Conservation (phyloP, 2,797 vertebrate species). For the Esox lucius region DNA sequence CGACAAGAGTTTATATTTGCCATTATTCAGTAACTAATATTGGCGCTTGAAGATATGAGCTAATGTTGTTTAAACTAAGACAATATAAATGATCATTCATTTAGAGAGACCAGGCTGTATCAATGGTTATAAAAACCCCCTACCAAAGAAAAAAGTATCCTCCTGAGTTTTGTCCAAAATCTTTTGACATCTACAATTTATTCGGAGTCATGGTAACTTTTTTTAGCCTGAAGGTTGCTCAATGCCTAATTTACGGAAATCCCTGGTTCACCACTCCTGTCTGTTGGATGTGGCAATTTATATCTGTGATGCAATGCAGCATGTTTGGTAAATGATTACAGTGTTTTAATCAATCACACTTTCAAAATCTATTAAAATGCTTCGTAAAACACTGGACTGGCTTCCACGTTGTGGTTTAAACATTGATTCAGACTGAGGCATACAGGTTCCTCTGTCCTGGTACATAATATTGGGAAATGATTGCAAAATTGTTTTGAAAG, state of each 20-base stretch:
- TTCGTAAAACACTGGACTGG: background rate
- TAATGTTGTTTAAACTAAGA: background rate
- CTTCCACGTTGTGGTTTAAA: background rate
- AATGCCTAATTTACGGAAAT: conserved; percentile 43
- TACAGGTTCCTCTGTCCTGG: background rate
- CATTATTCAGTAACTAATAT: background rate
- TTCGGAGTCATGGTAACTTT: background rate
- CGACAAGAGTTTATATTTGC: background rate
- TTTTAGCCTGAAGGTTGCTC: conserved; percentile 8
- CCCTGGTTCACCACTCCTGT: conserved; percentile 17
- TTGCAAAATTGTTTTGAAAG: background rate
- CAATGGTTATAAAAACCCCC: background rate
- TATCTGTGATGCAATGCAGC: conserved; percentile 33
- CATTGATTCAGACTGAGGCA: background rate
- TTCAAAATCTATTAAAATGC: conserved; percentile 32
- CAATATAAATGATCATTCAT: background rate
- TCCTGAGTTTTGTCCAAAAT: background rate
- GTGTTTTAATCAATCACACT: conserved; percentile 19
- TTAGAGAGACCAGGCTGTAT: background rate
- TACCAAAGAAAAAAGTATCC: background rate
- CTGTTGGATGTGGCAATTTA: conserved; percentile 33
- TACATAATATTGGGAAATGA: background rate
- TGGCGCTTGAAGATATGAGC: background rate
- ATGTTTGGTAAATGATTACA: conserved; percentile 28
- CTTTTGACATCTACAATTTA: background rate